Conservation (phyloP, 2,888 invertebrate genomes). For the Myopa tessellatipennis region DNA sequence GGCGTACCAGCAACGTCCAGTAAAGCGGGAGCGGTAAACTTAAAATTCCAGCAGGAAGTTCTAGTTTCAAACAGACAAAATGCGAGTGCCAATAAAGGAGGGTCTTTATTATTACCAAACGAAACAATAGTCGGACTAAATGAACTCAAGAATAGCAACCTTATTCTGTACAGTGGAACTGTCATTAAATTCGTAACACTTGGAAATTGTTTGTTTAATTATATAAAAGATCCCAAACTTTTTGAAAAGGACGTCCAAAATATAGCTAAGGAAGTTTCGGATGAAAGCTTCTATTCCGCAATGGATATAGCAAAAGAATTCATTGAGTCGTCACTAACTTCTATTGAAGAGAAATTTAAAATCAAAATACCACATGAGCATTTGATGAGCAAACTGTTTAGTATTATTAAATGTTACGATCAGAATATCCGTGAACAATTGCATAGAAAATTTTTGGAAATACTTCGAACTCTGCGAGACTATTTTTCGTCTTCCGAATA, state of each 20-base stretch:
- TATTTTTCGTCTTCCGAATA: conserved; percentile 7
- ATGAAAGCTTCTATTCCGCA: background rate
- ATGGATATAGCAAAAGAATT: conserved; percentile 2
- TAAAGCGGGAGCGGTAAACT: background rate
- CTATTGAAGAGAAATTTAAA: background rate
- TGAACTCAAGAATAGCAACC: background rate
- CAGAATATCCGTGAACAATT: background rate
- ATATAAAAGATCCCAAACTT: background rate
- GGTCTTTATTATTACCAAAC: too few relatives aligned
- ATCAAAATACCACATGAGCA: conserved; percentile 7
- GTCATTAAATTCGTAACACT: conserved; percentile 1
- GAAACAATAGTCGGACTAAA: background rate
- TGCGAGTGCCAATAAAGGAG: background rate
- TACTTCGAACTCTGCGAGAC: background rate
- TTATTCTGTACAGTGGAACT: conserved; percentile 1
- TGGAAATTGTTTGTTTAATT: background rate
- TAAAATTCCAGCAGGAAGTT: background rate
- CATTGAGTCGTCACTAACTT: background rate
- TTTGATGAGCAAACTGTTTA: background rate
- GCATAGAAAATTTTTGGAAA: background rate
- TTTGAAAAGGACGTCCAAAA: background rate
- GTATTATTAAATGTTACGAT: background rate
- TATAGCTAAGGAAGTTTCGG: background rate
- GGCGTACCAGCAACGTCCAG: background rate
- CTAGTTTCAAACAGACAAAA: background rate